Evolutionary conservation across 2,888 invertebrate genomes (phyloP), one percentile per base, ranked within the genome.

Genomic region (Helleia helle): DNA sequence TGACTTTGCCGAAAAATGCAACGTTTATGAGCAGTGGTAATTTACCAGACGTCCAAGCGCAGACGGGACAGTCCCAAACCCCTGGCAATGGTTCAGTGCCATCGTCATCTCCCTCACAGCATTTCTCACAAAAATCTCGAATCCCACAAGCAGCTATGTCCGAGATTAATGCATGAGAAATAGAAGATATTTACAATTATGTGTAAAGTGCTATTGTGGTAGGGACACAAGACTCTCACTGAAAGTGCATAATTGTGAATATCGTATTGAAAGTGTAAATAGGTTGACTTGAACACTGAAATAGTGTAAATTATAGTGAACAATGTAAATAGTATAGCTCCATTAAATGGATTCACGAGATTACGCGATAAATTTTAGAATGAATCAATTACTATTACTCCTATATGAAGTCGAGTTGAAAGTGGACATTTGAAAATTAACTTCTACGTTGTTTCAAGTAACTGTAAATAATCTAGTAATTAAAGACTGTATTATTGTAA

Each of bases 101-200:
- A 37, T 71, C 75, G 30, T 77, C 72, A 5, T 87, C 74, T 48
- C 87, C 77, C 1, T 58, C 71, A 1, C 74, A 75, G 22, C 75
- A 80, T 50, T 83, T 79, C 51, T 62, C 68, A 7, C 88, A 89
- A 66, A 87, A 79, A 50, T 73, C 83, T 5, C 65, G 90, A 59
- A 89, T 93, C 51, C 92, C 92, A 29, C 92, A 93, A 71, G 93
- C 93, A 44, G 92, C 93, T 11, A 93, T 94, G 87, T 93, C 92
- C 49, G 94, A 94, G 79, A 94, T 94, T 93, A 89, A 93, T 62
- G 94, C 94, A 90, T 94, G 94, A 94, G 86, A 86, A 52, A 85
- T 83, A 73, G 84, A 84, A 55, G 84, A 84, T 84, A 84, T 84
- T 84, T 84, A 84, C 80, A 84, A 84, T 79, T 84, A 84, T 81